These are phyloP conservation scores for Leucopsar rothschildi DNA, from an alignment of 2,113 vertebrate genomes.

Conservation along the genomic window DNA sequence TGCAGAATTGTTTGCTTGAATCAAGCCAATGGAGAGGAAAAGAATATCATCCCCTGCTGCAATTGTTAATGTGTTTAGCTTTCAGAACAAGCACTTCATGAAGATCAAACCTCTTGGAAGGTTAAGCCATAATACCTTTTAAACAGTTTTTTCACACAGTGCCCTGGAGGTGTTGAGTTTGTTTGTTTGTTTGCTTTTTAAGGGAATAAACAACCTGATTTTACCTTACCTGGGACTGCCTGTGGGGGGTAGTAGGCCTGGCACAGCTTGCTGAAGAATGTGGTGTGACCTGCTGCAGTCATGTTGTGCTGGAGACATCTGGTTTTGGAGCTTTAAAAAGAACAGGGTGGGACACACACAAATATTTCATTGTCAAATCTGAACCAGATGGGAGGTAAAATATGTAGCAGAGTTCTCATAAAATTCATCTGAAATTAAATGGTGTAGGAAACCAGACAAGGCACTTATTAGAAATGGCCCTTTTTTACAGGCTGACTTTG, in stretches of 20 bases:
- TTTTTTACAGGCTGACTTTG: constrained; percentile 66
- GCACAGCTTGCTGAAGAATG: constrained; percentile 48
- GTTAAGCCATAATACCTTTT: neutral
- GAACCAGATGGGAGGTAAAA: constrained; percentile 82
- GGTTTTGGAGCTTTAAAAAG: constrained; percentile 69
- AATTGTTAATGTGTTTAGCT: neutral
- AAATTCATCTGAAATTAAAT: constrained; percentile 74
- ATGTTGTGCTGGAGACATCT: constrained; percentile 77
- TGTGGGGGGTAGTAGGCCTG: constrained; percentile 3
- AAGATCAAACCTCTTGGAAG: neutral
- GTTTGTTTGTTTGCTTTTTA: constrained; percentile 5
- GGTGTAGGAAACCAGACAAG: constrained; percentile 69
- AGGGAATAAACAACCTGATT: neutral
- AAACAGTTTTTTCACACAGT: neutral
- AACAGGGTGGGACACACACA: constrained; percentile 71
- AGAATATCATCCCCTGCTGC: neutral
- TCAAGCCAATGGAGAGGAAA: neutral
- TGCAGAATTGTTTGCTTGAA: neutral
- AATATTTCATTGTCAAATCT: constrained; percentile 84
- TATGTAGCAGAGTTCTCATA: constrained; percentile 80
- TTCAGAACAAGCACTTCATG: neutral
- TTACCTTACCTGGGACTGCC: neutral
- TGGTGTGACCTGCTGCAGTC: constrained; percentile 48
- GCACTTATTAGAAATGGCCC: constrained; percentile 63
- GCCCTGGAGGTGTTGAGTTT: neutral